phyloP scores from a whole-genome alignment of 2,797 vertebrate genomes.

The Onychomys leucogaster region DNA sequence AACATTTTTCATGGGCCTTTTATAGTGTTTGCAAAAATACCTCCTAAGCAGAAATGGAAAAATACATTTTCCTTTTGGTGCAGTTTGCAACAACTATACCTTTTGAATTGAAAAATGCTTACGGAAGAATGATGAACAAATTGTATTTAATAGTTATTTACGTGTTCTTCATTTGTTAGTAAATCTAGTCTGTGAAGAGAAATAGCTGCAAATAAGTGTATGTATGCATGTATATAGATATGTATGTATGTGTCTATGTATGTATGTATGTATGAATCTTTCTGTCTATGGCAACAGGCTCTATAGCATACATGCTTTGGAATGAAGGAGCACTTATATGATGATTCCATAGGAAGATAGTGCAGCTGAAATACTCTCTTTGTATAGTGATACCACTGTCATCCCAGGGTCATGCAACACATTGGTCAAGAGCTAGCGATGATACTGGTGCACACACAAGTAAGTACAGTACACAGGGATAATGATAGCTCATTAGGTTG shows the following conservation, averaged over 20 bases:
- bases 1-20: slow-evolving; percentile 82
- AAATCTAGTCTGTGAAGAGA: slow-evolving; percentile 76
- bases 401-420: neutral
- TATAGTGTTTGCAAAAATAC: slow-evolving; percentile 83
- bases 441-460: neutral
- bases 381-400: neutral
- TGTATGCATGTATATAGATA: neutral
- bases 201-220: neutral
- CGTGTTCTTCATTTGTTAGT: slow-evolving; percentile 76
- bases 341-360: neutral
- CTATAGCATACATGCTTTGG: neutral
- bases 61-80: slow-evolving; percentile 81
- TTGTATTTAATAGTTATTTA: slow-evolving; percentile 84
- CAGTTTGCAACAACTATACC: slow-evolving; percentile 78
- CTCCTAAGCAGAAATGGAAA: slow-evolving; percentile 86
- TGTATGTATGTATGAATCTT: neutral
- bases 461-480: neutral
- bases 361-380: neutral
- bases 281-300: neutral
- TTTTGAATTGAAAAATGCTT: slow-evolving; percentile 83
- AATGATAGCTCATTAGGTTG: neutral
- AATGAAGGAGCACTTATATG: neutral
- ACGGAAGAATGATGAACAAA: slow-evolving; percentile 79
- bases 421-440: neutral
- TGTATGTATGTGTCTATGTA: neutral